Percentiles rank a stretch among this genome's conserved stretches.
phyloP scores from a whole-genome alignment of 2,797 vertebrate genomes.

The Micrastur ruficollis region DNA sequence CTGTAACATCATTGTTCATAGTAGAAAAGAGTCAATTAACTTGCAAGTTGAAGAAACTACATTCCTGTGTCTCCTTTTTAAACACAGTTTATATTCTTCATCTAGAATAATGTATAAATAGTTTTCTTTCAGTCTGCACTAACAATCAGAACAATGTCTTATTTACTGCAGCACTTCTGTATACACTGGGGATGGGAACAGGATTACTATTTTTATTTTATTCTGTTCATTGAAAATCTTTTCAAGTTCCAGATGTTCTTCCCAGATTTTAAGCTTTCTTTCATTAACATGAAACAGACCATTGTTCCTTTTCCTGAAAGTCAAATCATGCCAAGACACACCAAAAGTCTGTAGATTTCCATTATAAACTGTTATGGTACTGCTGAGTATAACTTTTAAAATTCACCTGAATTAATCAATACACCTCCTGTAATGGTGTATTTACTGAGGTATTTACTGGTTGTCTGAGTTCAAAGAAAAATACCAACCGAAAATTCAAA shows the following conservation, averaged over 20 bases:
- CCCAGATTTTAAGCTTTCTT: not conserved
- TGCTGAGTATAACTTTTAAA: not conserved
- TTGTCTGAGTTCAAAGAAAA: not conserved
- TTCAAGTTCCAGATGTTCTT: not conserved
- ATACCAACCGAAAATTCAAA: not conserved
- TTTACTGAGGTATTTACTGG: not conserved
- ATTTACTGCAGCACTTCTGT: not conserved
- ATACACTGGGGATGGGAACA: not conserved
- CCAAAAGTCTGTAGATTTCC: not conserved
- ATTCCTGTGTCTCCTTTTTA: not conserved
- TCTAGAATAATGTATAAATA: not conserved
- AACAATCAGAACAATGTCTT: not conserved
- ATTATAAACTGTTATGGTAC: not conserved
- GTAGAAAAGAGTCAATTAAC: not conserved
- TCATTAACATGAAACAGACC: not conserved
- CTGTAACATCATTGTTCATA: not conserved
- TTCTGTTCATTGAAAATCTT: not conserved
- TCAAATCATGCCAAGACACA: not conserved
- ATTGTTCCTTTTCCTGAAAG: not conserved
- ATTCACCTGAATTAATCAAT: not conserved
- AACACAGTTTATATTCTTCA: not conserved
- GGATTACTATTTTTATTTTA: not conserved
- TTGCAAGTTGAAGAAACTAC: not conserved
- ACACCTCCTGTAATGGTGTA: not conserved
- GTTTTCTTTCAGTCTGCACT: not conserved